Evolutionary conservation across 2,113 vertebrate genomes (phyloP).

Genomic region (Neolamprologus longior): DNA sequence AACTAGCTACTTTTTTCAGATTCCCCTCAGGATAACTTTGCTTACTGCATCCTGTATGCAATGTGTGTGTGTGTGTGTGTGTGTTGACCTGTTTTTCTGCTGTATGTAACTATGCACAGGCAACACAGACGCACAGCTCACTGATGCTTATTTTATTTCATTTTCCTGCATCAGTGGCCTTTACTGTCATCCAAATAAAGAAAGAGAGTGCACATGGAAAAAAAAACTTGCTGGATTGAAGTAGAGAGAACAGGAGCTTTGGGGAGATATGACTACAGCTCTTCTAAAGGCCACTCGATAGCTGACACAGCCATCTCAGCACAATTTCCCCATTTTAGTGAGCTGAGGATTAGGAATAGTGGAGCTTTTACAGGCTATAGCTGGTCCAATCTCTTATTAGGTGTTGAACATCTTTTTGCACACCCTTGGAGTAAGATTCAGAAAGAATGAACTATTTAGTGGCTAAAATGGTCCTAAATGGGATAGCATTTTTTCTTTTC

Average conservation of each 20-base stretch:
- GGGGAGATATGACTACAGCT: not conserved
- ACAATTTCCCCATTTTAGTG: slow-evolving; percentile 10
- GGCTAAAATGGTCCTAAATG: not conserved
- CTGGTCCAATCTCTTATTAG: not conserved
- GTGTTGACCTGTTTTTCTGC: slow-evolving; percentile 2
- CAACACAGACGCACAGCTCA: not conserved
- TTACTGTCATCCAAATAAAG: slow-evolving; percentile 45
- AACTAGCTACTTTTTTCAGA: not conserved
- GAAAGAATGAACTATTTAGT: not conserved
- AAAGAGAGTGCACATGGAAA: not conserved
- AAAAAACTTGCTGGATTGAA: not conserved
- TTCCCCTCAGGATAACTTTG: not conserved
- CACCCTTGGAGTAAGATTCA: not conserved
- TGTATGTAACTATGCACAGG: not conserved
- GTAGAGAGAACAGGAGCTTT: not conserved
- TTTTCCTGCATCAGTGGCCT: slow-evolving; percentile 34
- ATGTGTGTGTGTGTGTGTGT: not conserved
- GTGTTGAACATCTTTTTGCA: not conserved
- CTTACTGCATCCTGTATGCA: not conserved
- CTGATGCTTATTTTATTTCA: slow-evolving; percentile 34
- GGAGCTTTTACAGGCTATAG: not conserved
- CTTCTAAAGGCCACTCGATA: not conserved
- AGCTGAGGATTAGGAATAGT: slow-evolving; percentile 7
- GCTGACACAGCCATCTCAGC: slow-evolving; percentile 5
- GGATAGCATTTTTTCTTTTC: not conserved